Conservation (phyloP, 1,140 invertebrate species). For the Aphis gossypii region DNA sequence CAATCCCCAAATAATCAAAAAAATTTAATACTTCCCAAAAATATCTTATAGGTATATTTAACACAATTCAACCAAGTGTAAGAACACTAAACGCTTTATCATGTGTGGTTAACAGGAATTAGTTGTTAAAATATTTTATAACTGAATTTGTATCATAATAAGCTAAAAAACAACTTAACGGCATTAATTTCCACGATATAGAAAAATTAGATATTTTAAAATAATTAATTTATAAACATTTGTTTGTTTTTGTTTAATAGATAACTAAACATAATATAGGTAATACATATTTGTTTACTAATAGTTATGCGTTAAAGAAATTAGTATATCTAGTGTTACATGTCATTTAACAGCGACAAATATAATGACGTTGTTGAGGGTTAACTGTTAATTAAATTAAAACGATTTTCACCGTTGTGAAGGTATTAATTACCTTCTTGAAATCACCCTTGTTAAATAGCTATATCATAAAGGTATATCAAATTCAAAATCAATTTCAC, state of each 20-base stretch:
- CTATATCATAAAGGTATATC: too few relatives aligned
- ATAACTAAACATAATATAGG: too few relatives aligned
- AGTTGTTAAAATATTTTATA: background rate
- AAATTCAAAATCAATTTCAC: too few relatives aligned
- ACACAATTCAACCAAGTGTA: background rate
- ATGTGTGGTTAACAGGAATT: background rate
- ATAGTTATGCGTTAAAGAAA: too few relatives aligned
- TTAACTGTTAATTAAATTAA: background rate
- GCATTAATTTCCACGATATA: background rate
- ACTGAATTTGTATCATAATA: background rate
- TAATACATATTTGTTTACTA: too few relatives aligned
- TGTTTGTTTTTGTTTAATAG: background rate
- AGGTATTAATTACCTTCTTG: too few relatives aligned
- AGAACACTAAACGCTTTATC: background rate
- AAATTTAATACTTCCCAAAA: background rate
- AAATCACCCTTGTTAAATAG: too few relatives aligned
- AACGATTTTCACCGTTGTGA: background rate
- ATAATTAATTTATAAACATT: background rate
- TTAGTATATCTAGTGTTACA: background rate
- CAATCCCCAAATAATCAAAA: background rate
- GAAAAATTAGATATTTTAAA: too few relatives aligned
- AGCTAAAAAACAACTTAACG: background rate
- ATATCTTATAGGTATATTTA: background rate
- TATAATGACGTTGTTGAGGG: background rate
- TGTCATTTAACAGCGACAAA: background rate